Evolutionary conservation across 2,888 invertebrate species (phyloP), one percentile per base, ranked within the genome.

Genomic region (Dicranocentrus wangi): DNA sequence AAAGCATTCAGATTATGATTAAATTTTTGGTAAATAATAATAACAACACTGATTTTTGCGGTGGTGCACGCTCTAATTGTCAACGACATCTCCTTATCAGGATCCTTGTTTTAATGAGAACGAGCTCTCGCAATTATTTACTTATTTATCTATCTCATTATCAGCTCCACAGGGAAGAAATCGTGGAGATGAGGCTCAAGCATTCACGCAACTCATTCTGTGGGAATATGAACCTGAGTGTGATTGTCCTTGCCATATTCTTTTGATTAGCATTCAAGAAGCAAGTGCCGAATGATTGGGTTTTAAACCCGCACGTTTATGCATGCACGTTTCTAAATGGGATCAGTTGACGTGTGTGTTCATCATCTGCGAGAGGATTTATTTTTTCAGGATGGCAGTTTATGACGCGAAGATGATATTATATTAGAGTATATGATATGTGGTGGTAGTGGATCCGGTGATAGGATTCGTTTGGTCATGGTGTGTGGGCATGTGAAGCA

Each of bases 401-500:
- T n/a, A n/a, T n/a, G 39, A 39, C 8, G 13, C 7, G 13, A 39
- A 39, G 13, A 39, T 39, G 39, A 13, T 13, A 39, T 8, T 39
- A 39, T 39, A 39, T 39, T 7, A 8, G 7, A 39, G 7, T 39
- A 8, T 39, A 8, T 13, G 8, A 7, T 13, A 8, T 13, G 39
- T 39, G 39, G n/a, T n/a, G n/a, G n/a, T n/a, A n/a, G n/a, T n/a
- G n/a, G n/a, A n/a, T n/a, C n/a, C n/a, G n/a, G n/a, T n/a, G n/a
- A 39, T 39, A 39, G 13, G 39, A 39, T 39, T 39, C n/a, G n/a
- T 51, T n/a, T 69, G 80, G 80, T 80, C 80, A 80, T 73, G 80
- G 80, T 73, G 68, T 68, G 80, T 80, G 80, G 80, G 80, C 80
- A 80, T 51, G 27, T 58, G 27, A n/a, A 58, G 10, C 51, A 51